phyloP scores from a whole-genome alignment of 2,888 invertebrate species.

The Linnaemya vulpina region DNA sequence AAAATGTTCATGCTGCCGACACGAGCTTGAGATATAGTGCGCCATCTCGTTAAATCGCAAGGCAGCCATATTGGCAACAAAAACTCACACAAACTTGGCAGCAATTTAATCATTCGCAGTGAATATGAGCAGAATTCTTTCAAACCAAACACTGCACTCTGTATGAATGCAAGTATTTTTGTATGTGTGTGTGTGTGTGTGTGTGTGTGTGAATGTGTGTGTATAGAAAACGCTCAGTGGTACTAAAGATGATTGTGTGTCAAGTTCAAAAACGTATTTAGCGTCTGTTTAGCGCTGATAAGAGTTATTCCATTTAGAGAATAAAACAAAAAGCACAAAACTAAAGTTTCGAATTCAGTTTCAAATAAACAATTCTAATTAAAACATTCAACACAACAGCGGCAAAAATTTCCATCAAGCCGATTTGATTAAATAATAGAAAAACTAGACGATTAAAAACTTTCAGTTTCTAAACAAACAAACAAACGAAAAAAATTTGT shows the following conservation, averaged over 20 bases:
- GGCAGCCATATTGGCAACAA: no score
- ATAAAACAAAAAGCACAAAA: slow-evolving; percentile 29
- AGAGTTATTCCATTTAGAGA: slow-evolving; percentile 22
- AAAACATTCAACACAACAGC: slow-evolving; percentile 41
- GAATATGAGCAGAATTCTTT: background rate
- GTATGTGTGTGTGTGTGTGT: slow-evolving; percentile 22
- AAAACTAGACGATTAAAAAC: slow-evolving; percentile 20
- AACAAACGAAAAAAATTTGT: background rate
- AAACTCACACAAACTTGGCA: background rate
- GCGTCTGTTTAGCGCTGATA: slow-evolving; percentile 61
- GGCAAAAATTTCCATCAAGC: slow-evolving; percentile 20
- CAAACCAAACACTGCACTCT: background rate
- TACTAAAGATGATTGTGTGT: slow-evolving; percentile 60
- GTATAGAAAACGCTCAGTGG: slow-evolving; percentile 23
- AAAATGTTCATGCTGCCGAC: no score
- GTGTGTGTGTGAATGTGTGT: slow-evolving; percentile 8
- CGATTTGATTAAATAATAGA: slow-evolving; percentile 22
- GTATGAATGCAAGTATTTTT: background rate
- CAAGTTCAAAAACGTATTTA: slow-evolving; percentile 69
- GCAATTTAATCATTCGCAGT: slow-evolving; percentile 2
- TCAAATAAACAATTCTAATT: slow-evolving; percentile 28
- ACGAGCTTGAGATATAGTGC: no score
- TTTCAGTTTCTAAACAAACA: slow-evolving; percentile 55
- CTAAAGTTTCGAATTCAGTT: slow-evolving; percentile 48
- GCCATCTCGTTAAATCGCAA: no score